Evolutionary conservation across 2,113 vertebrate species (phyloP).

Genomic region (Perca fluviatilis): DNA sequence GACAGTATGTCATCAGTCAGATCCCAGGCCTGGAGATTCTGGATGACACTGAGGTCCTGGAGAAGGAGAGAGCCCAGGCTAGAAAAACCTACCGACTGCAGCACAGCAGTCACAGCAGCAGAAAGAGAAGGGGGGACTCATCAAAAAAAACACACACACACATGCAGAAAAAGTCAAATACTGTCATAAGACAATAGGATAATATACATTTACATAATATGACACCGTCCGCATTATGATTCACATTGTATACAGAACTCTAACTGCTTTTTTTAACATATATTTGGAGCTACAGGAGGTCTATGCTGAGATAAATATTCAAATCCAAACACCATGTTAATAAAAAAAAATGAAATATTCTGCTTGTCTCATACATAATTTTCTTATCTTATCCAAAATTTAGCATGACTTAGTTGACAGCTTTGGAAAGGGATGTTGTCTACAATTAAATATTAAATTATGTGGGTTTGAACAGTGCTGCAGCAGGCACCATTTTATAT

Average conservation of each 20-base stretch:
- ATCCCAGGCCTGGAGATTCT: slow-evolving; percentile 82
- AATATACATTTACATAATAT: no score
- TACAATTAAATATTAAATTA: background rate
- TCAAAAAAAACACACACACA: slow-evolving; percentile 44
- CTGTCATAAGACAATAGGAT: slow-evolving; percentile 6
- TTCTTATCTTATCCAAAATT: background rate
- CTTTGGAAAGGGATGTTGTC: background rate
- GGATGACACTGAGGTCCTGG: slow-evolving; percentile 84
- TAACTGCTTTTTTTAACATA: slow-evolving; percentile 3
- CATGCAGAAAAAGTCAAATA: slow-evolving; percentile 35
- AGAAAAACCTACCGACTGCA: slow-evolving; percentile 80
- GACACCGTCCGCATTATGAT: background rate
- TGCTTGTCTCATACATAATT: background rate
- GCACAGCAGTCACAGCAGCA: slow-evolving; percentile 58
- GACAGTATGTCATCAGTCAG: slow-evolving; percentile 86
- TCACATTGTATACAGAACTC: background rate
- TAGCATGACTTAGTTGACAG: background rate
- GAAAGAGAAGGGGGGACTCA: slow-evolving; percentile 68
- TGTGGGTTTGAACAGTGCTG: background rate
- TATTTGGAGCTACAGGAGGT: background rate
- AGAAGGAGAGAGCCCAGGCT: slow-evolving; percentile 79
- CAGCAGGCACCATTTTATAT: no score
- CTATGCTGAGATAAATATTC: background rate
- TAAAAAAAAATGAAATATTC: background rate
- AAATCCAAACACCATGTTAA: slow-evolving; percentile 9